These are phyloP conservation scores for Chloebia gouldiae DNA, from an alignment of 2,113 vertebrate species.

Conservation along the genomic window DNA sequence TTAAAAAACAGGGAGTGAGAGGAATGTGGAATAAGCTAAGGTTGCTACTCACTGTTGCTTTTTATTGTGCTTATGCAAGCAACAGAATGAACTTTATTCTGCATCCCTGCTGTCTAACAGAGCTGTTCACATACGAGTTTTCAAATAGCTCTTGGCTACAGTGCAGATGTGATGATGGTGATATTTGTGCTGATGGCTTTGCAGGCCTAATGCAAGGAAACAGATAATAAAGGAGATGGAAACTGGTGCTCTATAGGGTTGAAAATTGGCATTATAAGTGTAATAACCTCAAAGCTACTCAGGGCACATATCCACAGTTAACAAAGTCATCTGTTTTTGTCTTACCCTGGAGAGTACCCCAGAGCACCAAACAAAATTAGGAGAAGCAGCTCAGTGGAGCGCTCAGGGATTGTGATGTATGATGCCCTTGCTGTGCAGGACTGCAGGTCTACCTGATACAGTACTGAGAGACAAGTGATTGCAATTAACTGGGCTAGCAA, in stretches of 20 bases:
- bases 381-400: not conserved
- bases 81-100: not conserved
- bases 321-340: not conserved
- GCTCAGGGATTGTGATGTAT: not conserved
- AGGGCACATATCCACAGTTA: not conserved
- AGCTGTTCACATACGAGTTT: not conserved
- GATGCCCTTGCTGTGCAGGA: not conserved
- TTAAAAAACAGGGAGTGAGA: not conserved
- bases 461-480: not conserved
- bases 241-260: not conserved
- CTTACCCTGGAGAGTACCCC: not conserved
- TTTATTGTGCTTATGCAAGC: not conserved
- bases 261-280: not conserved
- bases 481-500: not conserved
- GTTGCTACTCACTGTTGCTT: not conserved
- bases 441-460: not conserved
- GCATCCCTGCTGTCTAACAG: not conserved
- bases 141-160: constrained; percentile 30
- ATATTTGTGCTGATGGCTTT: constrained; percentile 17
- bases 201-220: not conserved
- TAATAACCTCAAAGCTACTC: constrained; percentile 3
- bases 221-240: not conserved
- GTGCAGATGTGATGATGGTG: not conserved
- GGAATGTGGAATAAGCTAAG: not conserved
- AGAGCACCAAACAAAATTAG: not conserved